Percentiles rank a stretch among this genome's conserved stretches.
phyloP scores from a whole-genome alignment of 2,888 invertebrate species.

The Ecdyonurus torrentis region DNA sequence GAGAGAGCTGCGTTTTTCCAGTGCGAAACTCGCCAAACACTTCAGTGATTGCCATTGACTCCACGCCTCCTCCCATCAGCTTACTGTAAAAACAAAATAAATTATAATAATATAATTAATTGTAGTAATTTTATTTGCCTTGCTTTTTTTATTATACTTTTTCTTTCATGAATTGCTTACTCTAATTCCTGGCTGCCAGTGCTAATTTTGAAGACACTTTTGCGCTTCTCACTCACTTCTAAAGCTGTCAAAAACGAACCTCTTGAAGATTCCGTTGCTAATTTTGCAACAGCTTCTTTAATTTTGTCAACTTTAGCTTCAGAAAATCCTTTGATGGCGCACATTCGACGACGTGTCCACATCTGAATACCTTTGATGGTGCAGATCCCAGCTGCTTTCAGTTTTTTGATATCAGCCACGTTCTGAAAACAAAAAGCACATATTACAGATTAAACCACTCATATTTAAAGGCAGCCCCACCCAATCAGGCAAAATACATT shows the following conservation, averaged over 20 bases:
- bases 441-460: too few relatives aligned
- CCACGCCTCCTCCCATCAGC: conserved; percentile 58
- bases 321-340: conserved; percentile 56
- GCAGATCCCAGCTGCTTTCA: conserved; percentile 59
- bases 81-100: conserved; percentile 33
- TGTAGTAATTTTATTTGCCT: neutral
- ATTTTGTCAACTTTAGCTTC: conserved; percentile 64
- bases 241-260: conserved; percentile 55
- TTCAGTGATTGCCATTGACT: conserved; percentile 73
- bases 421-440: conserved; percentile 26
- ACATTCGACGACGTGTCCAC: conserved; percentile 54
- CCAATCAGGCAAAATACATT: too few relatives aligned
- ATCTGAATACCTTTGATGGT: conserved; percentile 68
- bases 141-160: neutral
- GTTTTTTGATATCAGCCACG: conserved; percentile 57
- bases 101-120: conserved; percentile 9
- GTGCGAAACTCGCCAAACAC: conserved; percentile 70
- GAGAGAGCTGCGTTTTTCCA: conserved; percentile 66
- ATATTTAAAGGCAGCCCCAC: too few relatives aligned
- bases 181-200: conserved; percentile 51
- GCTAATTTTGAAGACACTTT: conserved; percentile 50
- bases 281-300: conserved; percentile 55
- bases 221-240: conserved; percentile 53
- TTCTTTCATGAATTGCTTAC: conserved; percentile 31
- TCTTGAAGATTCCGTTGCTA: conserved; percentile 24